Base-by-base conservation (phyloP, 2,888 invertebrate genomes). In the Mesopsocus fuscifrons region DNA sequence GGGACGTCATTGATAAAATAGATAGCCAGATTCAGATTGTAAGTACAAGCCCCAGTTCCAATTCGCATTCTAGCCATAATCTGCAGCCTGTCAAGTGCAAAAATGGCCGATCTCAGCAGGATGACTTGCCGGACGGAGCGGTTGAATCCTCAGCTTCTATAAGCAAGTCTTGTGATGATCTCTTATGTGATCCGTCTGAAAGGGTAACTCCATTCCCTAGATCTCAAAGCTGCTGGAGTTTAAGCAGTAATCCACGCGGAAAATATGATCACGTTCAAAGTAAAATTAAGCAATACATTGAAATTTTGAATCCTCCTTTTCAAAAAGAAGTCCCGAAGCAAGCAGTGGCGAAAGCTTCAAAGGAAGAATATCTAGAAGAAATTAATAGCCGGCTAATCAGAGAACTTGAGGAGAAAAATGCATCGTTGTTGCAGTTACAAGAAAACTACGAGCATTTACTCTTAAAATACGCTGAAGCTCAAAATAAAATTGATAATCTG, bases 211-310 rank as follows among this genome's bases (percentile, higher is more conserved):
- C 52, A 15, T 50, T 54, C 44, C 51, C 51, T 18, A 46, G 51
- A 16, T 53, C 54, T 18, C 44, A 47, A 3, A 52, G 52, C 40
- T 53, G 49, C 31, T 41, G 46, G 4, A 54, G 51, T 46, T 42
- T 52, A 20, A 47, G 32, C 6, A 49, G 50, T n/a, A 45, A 46
- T 41, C 40, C 45, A 18, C 48, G 46, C 8, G 49, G 48, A 22
- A 51, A 48, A 18, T 54, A 52, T 47, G 52, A 52, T 30, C 54
- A 54, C 45, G 48, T 54, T 43, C 48, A 51, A 44, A 53, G 53
- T 46, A 54, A 54, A 48, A 53, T 54, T 1, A 52, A 52, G 41
- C 50, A 52, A 33, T 54, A 54, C 38, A 53, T 54, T 13, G 38
- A 35, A 20, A 11, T 20, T 34, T 43, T 2, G 46, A 48, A 45